Conservation (phyloP, 2,797 vertebrate species). For the Semotilus atromaculatus region DNA sequence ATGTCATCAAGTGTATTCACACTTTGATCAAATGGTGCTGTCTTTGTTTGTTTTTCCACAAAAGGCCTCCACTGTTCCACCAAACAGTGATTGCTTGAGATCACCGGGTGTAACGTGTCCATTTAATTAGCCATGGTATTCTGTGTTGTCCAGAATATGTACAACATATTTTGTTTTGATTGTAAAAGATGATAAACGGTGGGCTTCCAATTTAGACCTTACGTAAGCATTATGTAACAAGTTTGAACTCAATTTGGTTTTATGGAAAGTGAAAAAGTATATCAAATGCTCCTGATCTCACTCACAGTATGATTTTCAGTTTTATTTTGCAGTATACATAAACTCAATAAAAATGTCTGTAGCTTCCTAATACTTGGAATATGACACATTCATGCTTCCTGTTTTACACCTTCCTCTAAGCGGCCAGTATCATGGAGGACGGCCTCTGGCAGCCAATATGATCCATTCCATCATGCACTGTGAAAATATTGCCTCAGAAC, state of each 20-base stretch:
- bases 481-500: slow-evolving; percentile 63
- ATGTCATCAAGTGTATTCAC: slow-evolving; percentile 64
- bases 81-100: slow-evolving; percentile 3
- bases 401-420: slow-evolving; percentile 41
- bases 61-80: slow-evolving; percentile 33
- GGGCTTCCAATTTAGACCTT: not conserved
- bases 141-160: not conserved
- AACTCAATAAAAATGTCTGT: not conserved
- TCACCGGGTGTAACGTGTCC: not conserved
- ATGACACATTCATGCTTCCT: slow-evolving; percentile 23
- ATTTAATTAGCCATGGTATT: slow-evolving; percentile 1
- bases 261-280: not conserved
- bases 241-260: slow-evolving; percentile 6
- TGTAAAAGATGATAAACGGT: slow-evolving; percentile 22
- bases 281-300: not conserved
- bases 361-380: slow-evolving; percentile 19
- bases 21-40: slow-evolving; percentile 62
- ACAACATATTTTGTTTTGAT: no score
- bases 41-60: slow-evolving; percentile 77
- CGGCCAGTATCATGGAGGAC: slow-evolving; percentile 42
- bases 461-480: slow-evolving; percentile 51
- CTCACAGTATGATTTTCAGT: not conserved
- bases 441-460: slow-evolving; percentile 51
- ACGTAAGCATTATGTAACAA: slow-evolving; percentile 33
- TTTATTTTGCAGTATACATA: not conserved